phyloP scores from a whole-genome alignment of 2,113 vertebrate genomes.

The Acinonyx jubatus region DNA sequence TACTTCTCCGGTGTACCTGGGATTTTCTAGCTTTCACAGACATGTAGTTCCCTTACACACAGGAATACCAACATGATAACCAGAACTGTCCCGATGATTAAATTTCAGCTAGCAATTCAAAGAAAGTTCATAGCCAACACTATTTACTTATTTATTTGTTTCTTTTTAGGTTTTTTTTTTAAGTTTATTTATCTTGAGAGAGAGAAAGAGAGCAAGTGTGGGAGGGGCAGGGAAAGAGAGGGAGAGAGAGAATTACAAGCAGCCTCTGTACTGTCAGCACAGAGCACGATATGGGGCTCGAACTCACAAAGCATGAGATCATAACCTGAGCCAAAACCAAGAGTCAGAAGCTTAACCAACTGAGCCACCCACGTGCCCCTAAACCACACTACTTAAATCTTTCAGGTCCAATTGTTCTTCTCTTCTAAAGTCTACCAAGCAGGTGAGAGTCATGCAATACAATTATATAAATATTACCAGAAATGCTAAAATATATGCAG shows the following conservation, averaged over 20 bases:
- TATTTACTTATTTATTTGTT: not conserved
- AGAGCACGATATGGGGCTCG: no score
- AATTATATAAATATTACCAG: not conserved
- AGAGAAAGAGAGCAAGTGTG: no score
- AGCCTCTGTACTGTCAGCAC: no score
- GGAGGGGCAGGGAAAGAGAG: no score
- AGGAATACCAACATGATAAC: conserved; percentile 83
- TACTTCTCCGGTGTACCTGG: not conserved
- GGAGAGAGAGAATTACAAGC: no score
- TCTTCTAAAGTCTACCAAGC: conserved; percentile 46
- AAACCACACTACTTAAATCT: conserved; percentile 10
- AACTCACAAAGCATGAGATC: no score
- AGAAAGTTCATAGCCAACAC: not conserved
- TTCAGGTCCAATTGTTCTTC: not conserved
- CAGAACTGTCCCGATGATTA: conserved; percentile 86
- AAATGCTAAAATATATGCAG: conserved; percentile 40
- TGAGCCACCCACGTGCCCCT: no score
- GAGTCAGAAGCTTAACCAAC: no score
- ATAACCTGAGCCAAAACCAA: no score
- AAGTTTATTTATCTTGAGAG: no score
- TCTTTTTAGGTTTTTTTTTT: no score
- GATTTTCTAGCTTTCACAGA: conserved; percentile 66
- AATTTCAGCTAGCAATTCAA: conserved; percentile 84
- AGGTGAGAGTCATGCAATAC: not conserved
- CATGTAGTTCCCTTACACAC: conserved; percentile 84